These are phyloP conservation scores for Hydractinia symbiolongicarpus DNA, from an alignment of 30 jellyfish, hydroid and myxozoan species.

Conservation along the genomic window DNA sequence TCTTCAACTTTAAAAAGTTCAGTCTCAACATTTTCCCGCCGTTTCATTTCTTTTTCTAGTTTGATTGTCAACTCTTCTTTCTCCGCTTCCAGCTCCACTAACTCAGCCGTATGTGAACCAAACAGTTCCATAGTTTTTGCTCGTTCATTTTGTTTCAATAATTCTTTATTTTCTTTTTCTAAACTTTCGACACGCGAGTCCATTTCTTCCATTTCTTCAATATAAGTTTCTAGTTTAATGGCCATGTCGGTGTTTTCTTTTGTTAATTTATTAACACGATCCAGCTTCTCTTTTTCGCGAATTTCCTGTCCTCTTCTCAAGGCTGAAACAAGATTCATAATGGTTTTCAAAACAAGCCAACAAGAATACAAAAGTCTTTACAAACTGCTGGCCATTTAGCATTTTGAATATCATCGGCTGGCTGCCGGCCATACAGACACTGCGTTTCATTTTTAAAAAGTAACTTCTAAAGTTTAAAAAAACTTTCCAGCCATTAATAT, in stretches of 20 bases:
- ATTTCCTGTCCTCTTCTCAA: neutral
- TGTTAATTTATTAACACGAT: constrained; percentile 12
- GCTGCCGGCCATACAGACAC: no score
- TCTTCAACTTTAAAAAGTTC: constrained; percentile 73
- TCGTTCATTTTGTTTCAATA: constrained; percentile 4
- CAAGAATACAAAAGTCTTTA: no score
- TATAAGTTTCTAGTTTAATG: constrained; percentile 52
- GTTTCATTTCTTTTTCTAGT: constrained; percentile 33
- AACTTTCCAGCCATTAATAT: no score
- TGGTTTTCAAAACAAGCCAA: no score
- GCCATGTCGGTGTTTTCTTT: constrained; percentile 47
- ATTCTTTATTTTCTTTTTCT: constrained; percentile 43
- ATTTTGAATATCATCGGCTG: constrained; percentile 30
- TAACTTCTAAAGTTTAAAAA: no score
- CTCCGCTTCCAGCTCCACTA: constrained; percentile 29
- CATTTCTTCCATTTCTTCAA: constrained; percentile 55
- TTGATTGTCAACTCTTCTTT: neutral
- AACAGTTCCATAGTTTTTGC: constrained; percentile 12
- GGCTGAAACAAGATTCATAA: neutral
- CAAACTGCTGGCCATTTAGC: constrained; percentile 20
- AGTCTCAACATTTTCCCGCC: constrained; percentile 48
- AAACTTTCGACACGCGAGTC: constrained; percentile 39
- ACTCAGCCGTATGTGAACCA: constrained; percentile 4
- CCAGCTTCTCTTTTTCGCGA: constrained; percentile 23
- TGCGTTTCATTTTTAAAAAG: no score